A percentile compares a stretch with the other conserved stretches of the same genome.
These are phyloP conservation scores for Eretmocerus hayati DNA, from an alignment of 2,888 invertebrate genomes.

Conservation along the genomic window DNA sequence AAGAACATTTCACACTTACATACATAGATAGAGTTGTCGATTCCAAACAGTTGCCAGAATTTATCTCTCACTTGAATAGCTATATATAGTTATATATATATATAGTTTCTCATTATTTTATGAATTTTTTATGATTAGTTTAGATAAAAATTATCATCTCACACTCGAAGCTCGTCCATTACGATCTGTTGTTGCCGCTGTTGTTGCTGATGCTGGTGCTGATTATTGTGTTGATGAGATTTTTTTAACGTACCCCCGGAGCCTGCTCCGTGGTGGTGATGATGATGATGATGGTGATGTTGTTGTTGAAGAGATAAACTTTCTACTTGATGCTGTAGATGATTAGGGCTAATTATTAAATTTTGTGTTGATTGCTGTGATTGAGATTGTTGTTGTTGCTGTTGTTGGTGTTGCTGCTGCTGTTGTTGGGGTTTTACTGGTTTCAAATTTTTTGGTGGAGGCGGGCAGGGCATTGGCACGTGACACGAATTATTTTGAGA, in stretches of 20 bases:
- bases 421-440: constrained; percentile 47
- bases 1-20: no score
- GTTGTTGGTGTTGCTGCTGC: constrained; percentile 24
- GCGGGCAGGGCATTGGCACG: constrained; percentile 57
- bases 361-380: constrained; percentile 41
- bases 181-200: constrained; percentile 50
- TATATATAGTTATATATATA: no score
- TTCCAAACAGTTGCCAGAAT: no score
- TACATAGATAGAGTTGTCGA: no score
- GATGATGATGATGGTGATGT: no score
- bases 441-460: constrained; percentile 71
- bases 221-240: constrained; percentile 42
- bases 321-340: constrained; percentile 65
- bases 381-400: constrained; percentile 14
- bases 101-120: no score
- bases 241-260: constrained; percentile 70
- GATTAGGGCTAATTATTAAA: constrained; percentile 52
- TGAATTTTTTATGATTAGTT: no score
- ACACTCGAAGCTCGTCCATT: constrained; percentile 83
- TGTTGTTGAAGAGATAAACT: no score
- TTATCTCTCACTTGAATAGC: no score
- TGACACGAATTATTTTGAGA: constrained; percentile 58
- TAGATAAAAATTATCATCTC: no score
- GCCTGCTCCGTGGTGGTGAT: no score
- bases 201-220: no score